Evolutionary conservation across 2,797 vertebrate genomes (phyloP).

Genomic region (Anniella stebbinsi): DNA sequence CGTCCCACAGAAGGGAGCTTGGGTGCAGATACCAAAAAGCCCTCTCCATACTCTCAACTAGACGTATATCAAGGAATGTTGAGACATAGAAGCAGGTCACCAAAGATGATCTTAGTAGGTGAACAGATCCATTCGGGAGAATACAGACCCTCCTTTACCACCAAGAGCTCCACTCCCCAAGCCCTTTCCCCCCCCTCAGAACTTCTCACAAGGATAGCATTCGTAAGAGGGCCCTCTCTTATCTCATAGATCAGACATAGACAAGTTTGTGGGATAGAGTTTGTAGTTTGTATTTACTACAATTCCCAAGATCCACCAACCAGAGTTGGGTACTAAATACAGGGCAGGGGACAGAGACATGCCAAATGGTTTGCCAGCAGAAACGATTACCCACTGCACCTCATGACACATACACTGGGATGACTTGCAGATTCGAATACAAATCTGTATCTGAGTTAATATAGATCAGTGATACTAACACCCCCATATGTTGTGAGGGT

Average conservation of each 20-base stretch:
- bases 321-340: too few species aligned
- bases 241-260: background rate
- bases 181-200: background rate
- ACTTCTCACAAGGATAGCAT: background rate
- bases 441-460: background rate
- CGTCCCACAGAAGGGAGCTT: background rate
- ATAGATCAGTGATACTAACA: background rate
- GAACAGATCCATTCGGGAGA: background rate
- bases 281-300: background rate
- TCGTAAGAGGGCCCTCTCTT: background rate
- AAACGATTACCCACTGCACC: background rate
- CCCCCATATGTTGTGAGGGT: background rate
- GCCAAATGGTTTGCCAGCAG: background rate
- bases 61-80: background rate
- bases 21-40: background rate
- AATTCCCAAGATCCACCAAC: too few species aligned
- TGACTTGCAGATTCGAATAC: background rate
- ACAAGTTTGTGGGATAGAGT: background rate
- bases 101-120: background rate
- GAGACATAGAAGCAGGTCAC: background rate
- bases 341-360: background rate
- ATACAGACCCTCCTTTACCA: background rate
- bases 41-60: background rate
- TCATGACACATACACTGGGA: background rate
- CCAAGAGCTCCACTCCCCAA: background rate